Evolutionary conservation across 2,113 vertebrate genomes (phyloP), one percentile per base, ranked within the genome.

Genomic region (Ictalurus furcatus): DNA sequence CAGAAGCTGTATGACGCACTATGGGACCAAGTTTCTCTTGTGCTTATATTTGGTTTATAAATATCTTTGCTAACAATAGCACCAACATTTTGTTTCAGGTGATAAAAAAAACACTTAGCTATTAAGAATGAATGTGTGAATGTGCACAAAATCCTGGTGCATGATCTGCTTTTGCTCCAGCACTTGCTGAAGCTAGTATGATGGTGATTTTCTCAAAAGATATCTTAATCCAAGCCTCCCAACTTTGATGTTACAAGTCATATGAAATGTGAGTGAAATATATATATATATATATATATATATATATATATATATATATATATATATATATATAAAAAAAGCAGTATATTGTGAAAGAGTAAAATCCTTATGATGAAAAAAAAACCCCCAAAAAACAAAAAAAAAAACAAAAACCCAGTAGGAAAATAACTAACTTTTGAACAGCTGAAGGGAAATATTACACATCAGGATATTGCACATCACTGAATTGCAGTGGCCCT

Each of bases 1-100:
- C 71, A 37, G 40, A 59, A 59, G 85, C 85, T 76, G 37, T 76
- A 78, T 61, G 37, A 61, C 7, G 23, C 67, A 84, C 59, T 76
- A 89, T 73, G 30, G 12, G 25, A n/a, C 1, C 1, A 21, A 23
- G 81, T 83, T 88, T 37, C 81, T 88, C 65, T 83, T 37, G 23
- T 76, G 61, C 71, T 37, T 76, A 37, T 48, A 40, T 59, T 58
- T 85, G 78, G 40, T 82, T 88, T 40, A 5, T 71, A 76, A 12
- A 56, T 73, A 69, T 86, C 48, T 85, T 69, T 80, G 23, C 58
- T 73, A 21, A 58, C 19, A 48, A 37, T 74, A 79, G 19, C 25
- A 56, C 48, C 61, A 76, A 80, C 54, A 23, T 76, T 28, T 48
- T 4, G 17, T 76, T 76, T 59, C 54, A 74, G 52, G 37, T 19